These are phyloP conservation scores for Rachycentron canadum DNA, from an alignment of 2,797 vertebrate species.

Conservation along the genomic window DNA sequence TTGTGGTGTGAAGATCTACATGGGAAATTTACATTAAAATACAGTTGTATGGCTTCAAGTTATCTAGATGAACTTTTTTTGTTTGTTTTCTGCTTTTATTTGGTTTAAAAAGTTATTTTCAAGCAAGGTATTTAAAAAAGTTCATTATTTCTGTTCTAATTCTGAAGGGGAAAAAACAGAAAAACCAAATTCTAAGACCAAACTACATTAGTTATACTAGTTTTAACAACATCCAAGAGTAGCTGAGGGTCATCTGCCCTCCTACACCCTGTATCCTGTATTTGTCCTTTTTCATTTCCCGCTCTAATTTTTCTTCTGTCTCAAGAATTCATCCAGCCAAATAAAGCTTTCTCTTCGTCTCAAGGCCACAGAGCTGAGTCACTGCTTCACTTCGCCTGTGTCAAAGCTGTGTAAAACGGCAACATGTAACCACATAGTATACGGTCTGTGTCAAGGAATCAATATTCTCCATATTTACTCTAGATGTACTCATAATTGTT, in stretches of 20 bases:
- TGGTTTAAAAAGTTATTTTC: neutral
- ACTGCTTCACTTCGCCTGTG: constrained; percentile 1
- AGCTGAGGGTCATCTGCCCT: neutral
- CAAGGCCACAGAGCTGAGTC: neutral
- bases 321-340: neutral
- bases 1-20: neutral
- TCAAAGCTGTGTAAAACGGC: neutral
- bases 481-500: constrained; percentile 45
- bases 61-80: too few species aligned
- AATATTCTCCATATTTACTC: constrained; percentile 37
- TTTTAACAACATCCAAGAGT: neutral
- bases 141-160: neutral
- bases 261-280: neutral
- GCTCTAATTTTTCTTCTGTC: neutral
- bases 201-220: neutral
- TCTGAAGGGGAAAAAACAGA: too few species aligned
- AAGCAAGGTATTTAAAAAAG: too few species aligned
- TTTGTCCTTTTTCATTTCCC: neutral
- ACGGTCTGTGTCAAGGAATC: constrained; percentile 7
- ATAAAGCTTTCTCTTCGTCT: neutral
- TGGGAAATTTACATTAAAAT: neutral
- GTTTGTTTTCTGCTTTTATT: too few species aligned
- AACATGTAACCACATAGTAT: constrained; percentile 4
- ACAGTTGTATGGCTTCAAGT: too few species aligned
- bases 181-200: neutral